Conservation (phyloP, 2,797 vertebrate species). For the Coluber constrictor region DNA sequence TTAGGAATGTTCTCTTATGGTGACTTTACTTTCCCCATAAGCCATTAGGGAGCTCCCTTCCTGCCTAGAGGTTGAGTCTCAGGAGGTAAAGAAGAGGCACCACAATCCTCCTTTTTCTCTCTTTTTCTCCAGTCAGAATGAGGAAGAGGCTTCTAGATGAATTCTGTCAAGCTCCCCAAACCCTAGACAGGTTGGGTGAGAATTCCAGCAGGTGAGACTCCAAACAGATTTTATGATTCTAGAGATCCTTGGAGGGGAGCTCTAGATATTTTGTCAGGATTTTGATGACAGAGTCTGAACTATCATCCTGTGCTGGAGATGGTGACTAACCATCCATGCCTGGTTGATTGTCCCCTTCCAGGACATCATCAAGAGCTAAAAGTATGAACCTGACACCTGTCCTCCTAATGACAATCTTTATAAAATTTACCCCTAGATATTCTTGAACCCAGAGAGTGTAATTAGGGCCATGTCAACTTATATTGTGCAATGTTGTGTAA, state of each 20-base stretch:
- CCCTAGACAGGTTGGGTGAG: too few relatives aligned
- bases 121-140: rapidly evolving
- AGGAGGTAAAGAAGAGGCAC: not conserved
- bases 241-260: not conserved
- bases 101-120: not conserved
- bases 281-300: not conserved
- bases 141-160: not conserved
- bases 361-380: not conserved
- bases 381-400: not conserved
- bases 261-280: not conserved
- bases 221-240: not conserved
- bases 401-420: not conserved
- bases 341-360: too few relatives aligned
- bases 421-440: not conserved
- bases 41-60: slow-evolving; percentile 58
- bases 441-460: not conserved
- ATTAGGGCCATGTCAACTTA: not conserved
- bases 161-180: not conserved
- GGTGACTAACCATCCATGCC: not conserved
- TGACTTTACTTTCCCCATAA: slow-evolving; percentile 61
- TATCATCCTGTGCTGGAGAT: too few relatives aligned
- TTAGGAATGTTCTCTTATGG: slow-evolving; percentile 49
- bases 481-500: not conserved
- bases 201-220: not conserved
- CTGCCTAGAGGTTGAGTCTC: slow-evolving; percentile 37